Conservation (phyloP, 2,888 invertebrate genomes). For the Macaria liturata region DNA sequence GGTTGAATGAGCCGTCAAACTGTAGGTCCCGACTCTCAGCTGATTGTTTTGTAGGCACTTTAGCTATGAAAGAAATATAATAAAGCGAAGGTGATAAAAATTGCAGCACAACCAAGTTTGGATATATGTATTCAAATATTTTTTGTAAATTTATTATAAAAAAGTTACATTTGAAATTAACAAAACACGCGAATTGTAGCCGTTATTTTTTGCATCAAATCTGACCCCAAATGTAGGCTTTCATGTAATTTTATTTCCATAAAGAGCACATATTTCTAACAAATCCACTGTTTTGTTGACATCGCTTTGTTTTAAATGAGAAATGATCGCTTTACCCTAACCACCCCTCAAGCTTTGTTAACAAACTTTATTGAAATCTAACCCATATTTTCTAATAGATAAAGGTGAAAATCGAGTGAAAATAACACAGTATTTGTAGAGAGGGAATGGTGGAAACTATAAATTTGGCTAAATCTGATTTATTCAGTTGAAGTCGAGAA, state of each 20-base stretch:
- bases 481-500: conserved; percentile 30
- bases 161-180: too few species aligned
- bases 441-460: conserved; percentile 31
- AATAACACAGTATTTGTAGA: not conserved
- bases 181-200: too few species aligned
- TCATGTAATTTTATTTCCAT: conserved; percentile 10
- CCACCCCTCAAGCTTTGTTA: conserved; percentile 12
- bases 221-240: too few species aligned
- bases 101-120: too few species aligned
- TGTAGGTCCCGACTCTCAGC: too few species aligned
- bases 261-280: conserved; percentile 34
- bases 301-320: conserved; percentile 60
- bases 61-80: too few species aligned
- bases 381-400: accelerated
- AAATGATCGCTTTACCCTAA: conserved; percentile 53
- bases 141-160: too few species aligned
- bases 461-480: conserved; percentile 43
- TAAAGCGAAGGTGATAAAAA: too few species aligned
- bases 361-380: conserved; percentile 10
- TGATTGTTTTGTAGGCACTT: too few species aligned
- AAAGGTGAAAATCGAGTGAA: conserved; percentile 14
- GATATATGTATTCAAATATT: too few species aligned
- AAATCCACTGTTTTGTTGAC: conserved; percentile 41
- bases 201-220: too few species aligned
- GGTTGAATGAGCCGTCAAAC: too few species aligned